Percentiles rank a stretch among this genome's conserved stretches.
Evolutionary conservation across 2,113 vertebrate genomes (phyloP).

Genomic region (Cyanistes caeruleus): DNA sequence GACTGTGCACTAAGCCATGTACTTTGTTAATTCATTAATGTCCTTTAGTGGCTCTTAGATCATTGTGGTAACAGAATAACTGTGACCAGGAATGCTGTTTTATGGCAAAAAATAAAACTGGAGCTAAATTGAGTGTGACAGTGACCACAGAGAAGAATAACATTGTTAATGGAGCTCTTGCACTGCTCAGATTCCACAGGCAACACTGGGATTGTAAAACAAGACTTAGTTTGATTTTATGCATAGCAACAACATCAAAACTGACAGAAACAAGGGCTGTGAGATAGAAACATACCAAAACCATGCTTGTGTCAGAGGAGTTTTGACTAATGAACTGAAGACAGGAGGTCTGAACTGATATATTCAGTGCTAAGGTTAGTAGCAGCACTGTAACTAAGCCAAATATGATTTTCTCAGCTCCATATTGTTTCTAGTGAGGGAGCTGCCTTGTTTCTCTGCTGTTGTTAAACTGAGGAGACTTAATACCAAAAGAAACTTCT

Average conservation of each 20-base stretch:
- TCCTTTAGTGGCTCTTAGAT: not conserved
- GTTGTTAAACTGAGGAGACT: not conserved
- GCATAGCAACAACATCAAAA: conserved; percentile 64
- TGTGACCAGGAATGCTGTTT: not conserved
- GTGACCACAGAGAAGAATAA: conserved; percentile 70
- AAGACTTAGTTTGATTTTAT: conserved; percentile 50
- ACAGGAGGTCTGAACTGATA: not conserved
- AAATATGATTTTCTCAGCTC: not conserved
- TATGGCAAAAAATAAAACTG: conserved; percentile 35
- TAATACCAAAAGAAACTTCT: not conserved
- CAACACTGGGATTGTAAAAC: conserved; percentile 61
- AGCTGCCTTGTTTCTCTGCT: not conserved
- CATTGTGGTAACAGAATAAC: not conserved
- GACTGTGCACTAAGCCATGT: not conserved
- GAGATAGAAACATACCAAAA: conserved; percentile 48
- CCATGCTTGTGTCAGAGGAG: conserved; percentile 33
- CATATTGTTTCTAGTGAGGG: conserved; percentile 9
- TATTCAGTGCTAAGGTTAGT: conserved; percentile 18
- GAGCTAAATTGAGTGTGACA: conserved; percentile 71
- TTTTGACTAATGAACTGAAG: conserved; percentile 44
- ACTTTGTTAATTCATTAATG: conserved; percentile 27
- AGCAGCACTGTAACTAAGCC: not conserved
- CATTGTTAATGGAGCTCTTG: conserved; percentile 50
- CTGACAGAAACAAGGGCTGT: conserved; percentile 58
- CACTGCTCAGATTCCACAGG: conserved; percentile 58